These are phyloP conservation scores for Philaethria dido DNA, from an alignment of 2,888 invertebrate genomes.

Conservation along the genomic window DNA sequence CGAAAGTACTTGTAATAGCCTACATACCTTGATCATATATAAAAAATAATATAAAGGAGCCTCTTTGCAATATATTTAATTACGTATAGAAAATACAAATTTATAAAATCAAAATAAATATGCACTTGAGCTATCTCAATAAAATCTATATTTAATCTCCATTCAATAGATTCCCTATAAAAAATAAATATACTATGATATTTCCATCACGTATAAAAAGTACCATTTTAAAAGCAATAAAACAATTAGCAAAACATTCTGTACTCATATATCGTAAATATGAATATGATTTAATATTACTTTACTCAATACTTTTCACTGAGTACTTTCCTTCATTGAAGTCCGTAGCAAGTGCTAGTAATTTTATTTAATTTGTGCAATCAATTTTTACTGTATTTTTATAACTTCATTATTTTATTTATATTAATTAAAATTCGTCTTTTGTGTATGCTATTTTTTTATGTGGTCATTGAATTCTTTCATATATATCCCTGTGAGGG, in stretches of 20 bases:
- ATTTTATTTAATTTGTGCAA: constrained; percentile 29
- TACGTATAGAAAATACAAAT: not conserved
- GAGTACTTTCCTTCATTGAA: constrained; percentile 34
- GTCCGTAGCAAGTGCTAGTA: constrained; percentile 37
- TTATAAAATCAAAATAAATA: not conserved
- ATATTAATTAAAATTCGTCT: not conserved
- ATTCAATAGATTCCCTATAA: constrained; percentile 4
- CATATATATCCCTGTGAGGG: too few relatives aligned
- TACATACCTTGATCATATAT: too few relatives aligned
- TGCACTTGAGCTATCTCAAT: not conserved
- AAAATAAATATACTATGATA: not conserved
- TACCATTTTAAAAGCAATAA: constrained; percentile 19
- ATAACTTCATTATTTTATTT: not conserved
- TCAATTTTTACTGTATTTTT: constrained; percentile 23
- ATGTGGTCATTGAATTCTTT: not conserved
- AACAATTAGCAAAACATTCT: constrained; percentile 17
- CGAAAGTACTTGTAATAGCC: too few relatives aligned
- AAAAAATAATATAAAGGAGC: too few relatives aligned
- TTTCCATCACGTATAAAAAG: not conserved
- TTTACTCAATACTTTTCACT: constrained; percentile 37
- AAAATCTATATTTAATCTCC: not conserved
- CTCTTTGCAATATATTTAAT: not conserved
- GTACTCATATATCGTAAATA: constrained; percentile 29
- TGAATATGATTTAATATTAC: constrained; percentile 40
- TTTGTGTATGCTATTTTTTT: constrained; percentile 3